Conservation (phyloP, 1,140 invertebrate genomes). For the Drosophila sturtevanti region DNA sequence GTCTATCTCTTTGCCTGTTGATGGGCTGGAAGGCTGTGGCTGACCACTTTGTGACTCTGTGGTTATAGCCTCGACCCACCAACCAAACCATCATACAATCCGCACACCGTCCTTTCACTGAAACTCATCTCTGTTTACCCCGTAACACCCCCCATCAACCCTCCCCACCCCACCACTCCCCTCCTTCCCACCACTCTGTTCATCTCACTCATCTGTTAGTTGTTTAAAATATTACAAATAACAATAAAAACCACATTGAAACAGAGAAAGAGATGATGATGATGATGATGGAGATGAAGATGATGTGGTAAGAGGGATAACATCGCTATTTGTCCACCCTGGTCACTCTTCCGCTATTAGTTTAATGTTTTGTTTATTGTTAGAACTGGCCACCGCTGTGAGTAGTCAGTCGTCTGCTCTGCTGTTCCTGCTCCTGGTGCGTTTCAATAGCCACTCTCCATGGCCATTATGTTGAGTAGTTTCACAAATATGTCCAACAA, state of each 20-base stretch:
- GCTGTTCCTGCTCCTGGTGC: conserved; percentile 38
- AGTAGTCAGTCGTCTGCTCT: neutral
- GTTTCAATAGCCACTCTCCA: conserved; percentile 74
- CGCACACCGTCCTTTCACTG: conserved; percentile 3
- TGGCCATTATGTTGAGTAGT: conserved; percentile 78
- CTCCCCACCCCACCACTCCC: too few relatives aligned
- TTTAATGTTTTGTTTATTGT: conserved; percentile 81
- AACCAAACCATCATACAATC: too few relatives aligned
- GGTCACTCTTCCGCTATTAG: conserved; percentile 63
- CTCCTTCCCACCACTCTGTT: neutral
- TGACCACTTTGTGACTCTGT: conserved; percentile 29
- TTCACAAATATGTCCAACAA: conserved; percentile 52
- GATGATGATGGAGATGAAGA: conserved; percentile 31
- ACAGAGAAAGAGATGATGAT: conserved; percentile 9
- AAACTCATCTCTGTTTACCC: neutral
- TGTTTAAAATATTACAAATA: conserved; percentile 75
- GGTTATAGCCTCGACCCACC: conserved; percentile 20
- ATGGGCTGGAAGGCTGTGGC: conserved; percentile 14
- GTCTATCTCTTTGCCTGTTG: conserved; percentile 6
- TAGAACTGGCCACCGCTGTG: conserved; percentile 52
- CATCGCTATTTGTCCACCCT: conserved; percentile 2
- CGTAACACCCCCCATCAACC: too few relatives aligned
- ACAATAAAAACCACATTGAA: conserved; percentile 18
- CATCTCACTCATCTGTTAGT: conserved; percentile 46
- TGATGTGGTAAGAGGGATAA: conserved; percentile 37